Conservation (phyloP, 2,888 invertebrate genomes). For the Eristalis arbustorum region DNA sequence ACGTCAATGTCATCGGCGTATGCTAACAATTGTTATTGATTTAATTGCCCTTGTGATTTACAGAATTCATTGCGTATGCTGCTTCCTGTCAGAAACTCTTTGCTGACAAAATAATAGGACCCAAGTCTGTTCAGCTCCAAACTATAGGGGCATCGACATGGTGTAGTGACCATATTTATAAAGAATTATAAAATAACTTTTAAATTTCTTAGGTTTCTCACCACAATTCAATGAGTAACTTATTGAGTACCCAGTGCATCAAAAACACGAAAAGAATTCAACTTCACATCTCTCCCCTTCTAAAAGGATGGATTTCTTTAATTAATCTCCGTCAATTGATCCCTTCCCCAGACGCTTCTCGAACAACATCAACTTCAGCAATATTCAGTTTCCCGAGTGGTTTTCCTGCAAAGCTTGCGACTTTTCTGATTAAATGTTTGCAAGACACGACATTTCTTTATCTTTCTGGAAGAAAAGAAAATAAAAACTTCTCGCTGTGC, state of each 20-base stretch:
- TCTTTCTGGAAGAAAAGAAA: not conserved
- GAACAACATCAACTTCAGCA: not conserved
- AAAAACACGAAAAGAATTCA: not conserved
- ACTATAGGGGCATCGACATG: no score
- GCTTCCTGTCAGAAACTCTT: no score
- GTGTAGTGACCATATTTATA: no score
- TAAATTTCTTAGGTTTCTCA: no score
- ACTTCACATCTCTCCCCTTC: not conserved
- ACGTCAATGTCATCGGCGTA: no score
- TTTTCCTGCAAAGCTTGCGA: not conserved
- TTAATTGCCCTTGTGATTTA: no score
- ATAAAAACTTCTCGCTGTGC: not conserved
- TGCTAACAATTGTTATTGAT: no score
- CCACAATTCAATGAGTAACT: no score
- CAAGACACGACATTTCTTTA: not conserved
- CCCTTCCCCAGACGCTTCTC: not conserved
- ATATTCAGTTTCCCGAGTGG: not conserved
- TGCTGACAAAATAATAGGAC: no score
- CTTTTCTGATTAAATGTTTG: not conserved
- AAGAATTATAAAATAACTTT: no score
- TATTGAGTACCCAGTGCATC: not conserved
- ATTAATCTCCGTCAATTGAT: not conserved
- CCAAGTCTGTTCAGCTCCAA: no score
- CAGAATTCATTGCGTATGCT: no score
- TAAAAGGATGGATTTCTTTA: not conserved